These are phyloP conservation scores for Gonocerus acuteangulatus DNA, from an alignment of 2,888 invertebrate genomes.

Conservation along the genomic window DNA sequence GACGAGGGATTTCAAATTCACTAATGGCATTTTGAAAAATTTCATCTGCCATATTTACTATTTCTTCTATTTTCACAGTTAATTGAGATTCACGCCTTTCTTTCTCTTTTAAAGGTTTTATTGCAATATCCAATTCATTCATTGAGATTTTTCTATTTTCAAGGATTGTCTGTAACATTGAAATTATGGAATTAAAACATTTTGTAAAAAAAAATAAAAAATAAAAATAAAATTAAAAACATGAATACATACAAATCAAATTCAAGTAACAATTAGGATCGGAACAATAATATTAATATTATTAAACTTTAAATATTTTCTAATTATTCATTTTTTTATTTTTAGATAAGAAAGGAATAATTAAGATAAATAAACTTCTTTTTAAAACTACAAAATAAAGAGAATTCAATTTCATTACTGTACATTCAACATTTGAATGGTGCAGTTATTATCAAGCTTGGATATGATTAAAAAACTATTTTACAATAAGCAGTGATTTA, in stretches of 20 bases:
- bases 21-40: conserved; percentile 32
- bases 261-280: too few relatives aligned
- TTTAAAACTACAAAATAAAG: neutral
- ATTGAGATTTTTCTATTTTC: conserved; percentile 35
- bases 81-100: conserved; percentile 33
- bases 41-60: conserved; percentile 35
- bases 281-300: too few relatives aligned
- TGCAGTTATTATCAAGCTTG: too few relatives aligned
- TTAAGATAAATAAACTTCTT: neutral
- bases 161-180: conserved; percentile 30
- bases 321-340: too few relatives aligned
- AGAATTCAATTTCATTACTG: neutral
- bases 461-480: too few relatives aligned
- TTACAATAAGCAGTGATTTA: too few relatives aligned
- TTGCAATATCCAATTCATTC: conserved; percentile 32
- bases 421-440: too few relatives aligned
- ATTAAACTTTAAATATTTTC: too few relatives aligned
- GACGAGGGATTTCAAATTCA: neutral
- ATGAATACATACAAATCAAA: too few relatives aligned
- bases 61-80: conserved; percentile 32
- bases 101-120: conserved; percentile 34
- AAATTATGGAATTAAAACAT: neutral
- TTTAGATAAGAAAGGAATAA: too few relatives aligned
- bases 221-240: neutral
- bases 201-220: neutral